Evolutionary conservation across 2,888 invertebrate genomes (phyloP), one percentile per base, ranked within the genome.

Genomic region (Oxytorus armatus): DNA sequence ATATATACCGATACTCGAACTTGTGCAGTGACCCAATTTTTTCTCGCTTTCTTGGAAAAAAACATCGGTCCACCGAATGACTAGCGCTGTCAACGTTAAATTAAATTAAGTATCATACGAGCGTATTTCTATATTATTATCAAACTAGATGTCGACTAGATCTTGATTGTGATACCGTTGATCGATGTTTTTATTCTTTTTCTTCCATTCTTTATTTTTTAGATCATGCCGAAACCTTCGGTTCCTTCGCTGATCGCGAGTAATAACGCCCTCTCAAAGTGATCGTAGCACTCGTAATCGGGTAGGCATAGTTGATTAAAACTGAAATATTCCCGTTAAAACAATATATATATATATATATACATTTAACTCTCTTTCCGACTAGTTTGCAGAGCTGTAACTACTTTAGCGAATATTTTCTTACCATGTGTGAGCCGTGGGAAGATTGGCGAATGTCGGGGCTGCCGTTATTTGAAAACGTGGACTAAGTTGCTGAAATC

Each of bases 271-370:
- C 96, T 96, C 90, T 98, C 98, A 85, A 98, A 97, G 88, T 96
- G 97, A 92, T 98, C 98, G 92, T 98, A 98, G 87, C 95, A 95
- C 92, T 98, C 98, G 93, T 98, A 98, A 92, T 98, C 98, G 21
- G 98, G 98, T 89, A 98, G 93, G 93, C 98, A 98, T 81, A 98
- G 95, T 93, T 98, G 98, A 94, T 98, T 98, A 93, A 98, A 98
- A 93, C 97, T 96, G 93, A 16, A 93, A 93, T 78, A 85, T 86
- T 82, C n/a, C n/a, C n/a, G n/a, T n/a, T n/a, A n/a, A n/a, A n/a
- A n/a, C n/a, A n/a, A n/a, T n/a, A n/a, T n/a, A n/a, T n/a, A n/a
- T n/a, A n/a, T n/a, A n/a, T n/a, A n/a, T n/a, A n/a, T n/a, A n/a
- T n/a, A n/a, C n/a, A n/a, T n/a, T n/a, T n/a, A n/a, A n/a, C n/a